Evolutionary conservation across 2,797 vertebrate genomes (phyloP), one percentile per base, ranked within the genome.

Genomic region (Rhyacichthys aspro): DNA sequence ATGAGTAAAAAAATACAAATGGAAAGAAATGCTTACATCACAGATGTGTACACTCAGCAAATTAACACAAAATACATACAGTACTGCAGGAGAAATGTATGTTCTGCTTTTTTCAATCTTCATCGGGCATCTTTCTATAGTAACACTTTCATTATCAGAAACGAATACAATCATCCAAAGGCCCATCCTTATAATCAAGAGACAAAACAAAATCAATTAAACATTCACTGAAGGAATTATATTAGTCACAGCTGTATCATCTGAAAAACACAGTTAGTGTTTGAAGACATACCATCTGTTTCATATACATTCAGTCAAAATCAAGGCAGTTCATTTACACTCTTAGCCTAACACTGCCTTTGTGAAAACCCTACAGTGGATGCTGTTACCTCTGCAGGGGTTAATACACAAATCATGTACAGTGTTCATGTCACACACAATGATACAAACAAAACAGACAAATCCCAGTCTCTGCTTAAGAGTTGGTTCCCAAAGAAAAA

Each of bases 1-100:
- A 86, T 86, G 83, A 72, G 79, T 87, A 86, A 79, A 90, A 89
- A 87, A 87, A 87, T 84, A 88, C 81, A 87, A 83, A 83, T 81
- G 80, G 71, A 79, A 50, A 78, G 67, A 72, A 62, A 85, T 82
- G 82, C 53, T 69, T 74, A 88, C 86, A 82, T 84, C 83, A 89
- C 86, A 82, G 76, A 88, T 82, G 64, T 68, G 66, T 81, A 86
- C 68, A 82, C 66, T 70, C n/a, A n/a, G 81, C 46, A 81, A 78
- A 76, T 76, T 53, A 81, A 86, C 83, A 83, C 59, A 79, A 82
- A 83, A 76, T 71, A 87, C 80, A 74, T 59, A 84, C 57, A 81
- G 36, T 79, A 82, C 81, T 75, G 81, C 79, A 83, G 61, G 47
- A 74, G 64, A 36, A 62, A 61, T 70, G 54, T 59, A 68, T 65